phyloP scores from a whole-genome alignment of 2,888 invertebrate genomes.

The Drosophila incognita region DNA sequence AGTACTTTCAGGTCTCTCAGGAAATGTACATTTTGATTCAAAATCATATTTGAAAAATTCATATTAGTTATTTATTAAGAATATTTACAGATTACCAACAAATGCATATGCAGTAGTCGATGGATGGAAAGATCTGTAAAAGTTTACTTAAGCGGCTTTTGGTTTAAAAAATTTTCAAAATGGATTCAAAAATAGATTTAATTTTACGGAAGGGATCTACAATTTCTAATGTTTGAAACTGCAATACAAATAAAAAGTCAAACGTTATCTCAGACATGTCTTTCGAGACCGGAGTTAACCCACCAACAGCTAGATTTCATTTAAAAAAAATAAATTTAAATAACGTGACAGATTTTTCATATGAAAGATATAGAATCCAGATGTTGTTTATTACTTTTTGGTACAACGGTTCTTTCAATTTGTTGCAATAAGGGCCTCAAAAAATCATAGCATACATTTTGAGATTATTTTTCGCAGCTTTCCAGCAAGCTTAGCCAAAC shows the following conservation, averaged over 20 bases:
- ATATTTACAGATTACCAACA: neutral
- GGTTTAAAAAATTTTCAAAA: neutral
- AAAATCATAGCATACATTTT: neutral
- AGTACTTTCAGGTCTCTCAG: neutral
- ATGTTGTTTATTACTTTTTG: neutral
- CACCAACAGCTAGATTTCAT: neutral
- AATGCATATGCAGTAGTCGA: neutral
- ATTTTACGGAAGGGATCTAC: neutral
- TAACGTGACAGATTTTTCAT: neutral
- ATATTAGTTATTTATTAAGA: neutral
- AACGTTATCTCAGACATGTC: neutral
- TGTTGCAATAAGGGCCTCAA: neutral
- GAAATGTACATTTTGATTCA: neutral
- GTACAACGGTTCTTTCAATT: neutral
- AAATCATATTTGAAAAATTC: neutral
- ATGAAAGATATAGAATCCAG: neutral
- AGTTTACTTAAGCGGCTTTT: neutral
- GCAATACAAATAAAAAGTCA: neutral
- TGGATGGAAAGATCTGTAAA: neutral
- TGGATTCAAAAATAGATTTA: neutral
- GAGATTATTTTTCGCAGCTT: neutral
- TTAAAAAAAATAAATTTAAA: neutral
- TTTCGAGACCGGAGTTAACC: neutral
- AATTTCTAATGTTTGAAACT: neutral
- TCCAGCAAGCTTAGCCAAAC: neutral